Evolutionary conservation across 2,113 vertebrate species (phyloP), one percentile per base, ranked within the genome.

Genomic region (Megaceryle torquata): DNA sequence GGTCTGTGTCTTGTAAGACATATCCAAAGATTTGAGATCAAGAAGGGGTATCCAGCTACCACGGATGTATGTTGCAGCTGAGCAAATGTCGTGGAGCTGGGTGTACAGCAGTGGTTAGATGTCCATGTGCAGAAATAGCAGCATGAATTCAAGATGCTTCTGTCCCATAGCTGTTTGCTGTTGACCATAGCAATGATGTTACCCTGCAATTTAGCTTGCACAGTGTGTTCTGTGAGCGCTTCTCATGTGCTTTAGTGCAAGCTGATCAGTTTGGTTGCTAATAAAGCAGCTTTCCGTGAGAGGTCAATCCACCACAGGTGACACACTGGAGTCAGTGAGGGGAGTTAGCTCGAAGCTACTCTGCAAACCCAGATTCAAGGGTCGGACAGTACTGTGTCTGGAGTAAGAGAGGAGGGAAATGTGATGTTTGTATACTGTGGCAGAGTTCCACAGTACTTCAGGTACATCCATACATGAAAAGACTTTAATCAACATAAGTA

Each of bases 401-500:
- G 59, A 44, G 56, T 4, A 8, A 56, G 41, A 48, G 29, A 75
- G 64, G 26, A 35, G 51, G 50, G 18, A 80, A 93, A 77, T 19
- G 7, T 41, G 29, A 6, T 65, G 31, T 76, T 89, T 82, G 41
- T 54, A 29, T 33, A 19, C 33, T 33, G 67, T 50, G 71, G 74
- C 78, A 33, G 85, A 74, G 69, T 77, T 79, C 64, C 48, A 26
- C 74, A 29, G 71, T 39, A 43, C 78, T 82, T 50, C 44, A 41
- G 26, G 64, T 33, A 59, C 75, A 64, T 20, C 50, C 44, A 51
- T 59, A 86, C 28, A 15, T 26, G 28, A 65, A 44, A 28, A 84
- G 51, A 54, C 64, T 57, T 71, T 75, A 78, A 80, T 80, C 69
- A 87, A 82, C 93, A 79, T 61, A 86, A 87, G 50, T 18, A 93